Evolutionary conservation across 2,888 invertebrate genomes (phyloP).

Genomic region (Bombylius major): DNA sequence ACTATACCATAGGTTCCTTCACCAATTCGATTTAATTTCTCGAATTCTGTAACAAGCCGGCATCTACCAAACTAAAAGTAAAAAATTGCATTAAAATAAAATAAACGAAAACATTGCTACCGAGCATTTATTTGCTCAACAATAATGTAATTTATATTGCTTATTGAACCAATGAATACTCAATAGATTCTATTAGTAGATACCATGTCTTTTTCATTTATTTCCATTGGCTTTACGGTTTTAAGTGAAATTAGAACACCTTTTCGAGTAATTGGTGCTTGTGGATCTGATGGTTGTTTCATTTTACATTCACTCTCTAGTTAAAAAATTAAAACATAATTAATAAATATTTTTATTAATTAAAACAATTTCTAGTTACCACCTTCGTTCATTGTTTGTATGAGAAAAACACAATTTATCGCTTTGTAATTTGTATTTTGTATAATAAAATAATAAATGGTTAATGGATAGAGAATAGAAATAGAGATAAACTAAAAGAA

Average conservation of each 20-base stretch:
- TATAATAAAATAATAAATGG: too few species aligned
- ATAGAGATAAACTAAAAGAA: too few species aligned
- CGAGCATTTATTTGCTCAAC: background rate
- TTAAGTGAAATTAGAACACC: conserved; percentile 71
- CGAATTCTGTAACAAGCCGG: conserved; percentile 90
- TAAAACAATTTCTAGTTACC: too few species aligned
- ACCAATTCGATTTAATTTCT: conserved; percentile 91
- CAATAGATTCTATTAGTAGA: conserved; percentile 24
- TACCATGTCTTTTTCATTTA: conserved; percentile 76
- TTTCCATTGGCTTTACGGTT: conserved; percentile 71
- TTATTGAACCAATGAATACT: background rate
- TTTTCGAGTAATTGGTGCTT: conserved; percentile 65
- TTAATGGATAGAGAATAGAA: too few species aligned
- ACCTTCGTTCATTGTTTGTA: too few species aligned
- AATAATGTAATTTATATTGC: background rate
- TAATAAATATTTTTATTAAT: too few species aligned
- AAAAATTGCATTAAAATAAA: background rate
- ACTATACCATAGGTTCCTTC: conserved; percentile 99
- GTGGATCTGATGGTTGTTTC: conserved; percentile 46
- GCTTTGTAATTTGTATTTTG: too few species aligned
- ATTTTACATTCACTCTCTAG: conserved; percentile 7
- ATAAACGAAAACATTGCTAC: background rate
- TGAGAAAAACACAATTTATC: too few species aligned
- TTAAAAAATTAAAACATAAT: too few species aligned
- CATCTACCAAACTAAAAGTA: conserved; percentile 65